A percentile compares a stretch with the other conserved stretches of the same genome.
Conservation (phyloP, 1,140 invertebrate species). For the Diabrotica virgifera region DNA sequence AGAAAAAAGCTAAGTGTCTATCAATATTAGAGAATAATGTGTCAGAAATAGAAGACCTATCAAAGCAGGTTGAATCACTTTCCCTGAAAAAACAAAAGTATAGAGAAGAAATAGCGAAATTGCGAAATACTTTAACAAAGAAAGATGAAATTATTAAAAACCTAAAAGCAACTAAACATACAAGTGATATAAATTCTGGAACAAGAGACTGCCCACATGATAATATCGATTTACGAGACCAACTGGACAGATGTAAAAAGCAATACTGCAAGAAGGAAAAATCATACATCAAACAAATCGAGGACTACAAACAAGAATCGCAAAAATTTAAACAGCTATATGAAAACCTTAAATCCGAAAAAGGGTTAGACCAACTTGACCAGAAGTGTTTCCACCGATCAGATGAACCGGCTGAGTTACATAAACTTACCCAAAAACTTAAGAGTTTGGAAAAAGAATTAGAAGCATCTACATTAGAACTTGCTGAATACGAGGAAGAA, state of each 20-base stretch:
- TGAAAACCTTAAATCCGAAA: not conserved
- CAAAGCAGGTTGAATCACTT: conserved; percentile 8
- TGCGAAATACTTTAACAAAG: not conserved
- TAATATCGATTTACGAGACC: no score
- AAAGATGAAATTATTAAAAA: conserved; percentile 8
- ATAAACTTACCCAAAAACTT: no score
- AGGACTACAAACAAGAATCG: not conserved
- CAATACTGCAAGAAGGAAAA: not conserved
- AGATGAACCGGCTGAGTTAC: no score
- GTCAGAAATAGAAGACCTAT: conserved; percentile 9
- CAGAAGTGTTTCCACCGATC: not conserved
- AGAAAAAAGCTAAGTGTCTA: conserved; percentile 10
- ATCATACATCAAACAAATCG: not conserved
- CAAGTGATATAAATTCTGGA: no score
- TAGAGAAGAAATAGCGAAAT: not conserved
- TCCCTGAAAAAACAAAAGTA: conserved; percentile 7
- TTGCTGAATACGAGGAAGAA: conserved; percentile 17
- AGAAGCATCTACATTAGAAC: conserved; percentile 11
- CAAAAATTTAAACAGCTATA: not conserved
- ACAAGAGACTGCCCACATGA: no score
- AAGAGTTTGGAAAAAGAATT: conserved; percentile 1
- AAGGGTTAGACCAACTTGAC: not conserved
- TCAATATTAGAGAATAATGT: conserved; percentile 11
- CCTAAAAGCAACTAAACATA: not conserved
- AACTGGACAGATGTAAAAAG: no score